phyloP scores from a whole-genome alignment of 1,140 invertebrate genomes.

The Tetragnatha versicolor region DNA sequence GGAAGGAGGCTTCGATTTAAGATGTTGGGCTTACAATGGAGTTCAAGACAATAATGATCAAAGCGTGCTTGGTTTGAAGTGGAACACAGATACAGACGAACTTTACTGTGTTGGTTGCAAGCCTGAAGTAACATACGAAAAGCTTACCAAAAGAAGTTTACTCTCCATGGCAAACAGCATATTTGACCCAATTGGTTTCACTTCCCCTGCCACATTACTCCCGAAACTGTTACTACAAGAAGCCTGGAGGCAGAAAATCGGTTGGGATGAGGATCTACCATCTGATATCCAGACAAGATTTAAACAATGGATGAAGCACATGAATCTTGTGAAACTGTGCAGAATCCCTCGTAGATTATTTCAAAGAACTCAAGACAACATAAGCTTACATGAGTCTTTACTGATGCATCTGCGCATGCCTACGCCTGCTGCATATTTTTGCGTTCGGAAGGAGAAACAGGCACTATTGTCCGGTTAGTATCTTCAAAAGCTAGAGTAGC shows the following conservation, averaged over 20 bases:
- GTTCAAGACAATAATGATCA: neutral
- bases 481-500: neutral
- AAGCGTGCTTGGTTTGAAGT: neutral
- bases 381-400: neutral
- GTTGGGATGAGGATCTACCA: conserved; percentile 2
- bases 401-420: neutral
- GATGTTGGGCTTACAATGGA: neutral
- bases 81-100: neutral
- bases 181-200: conserved; percentile 35
- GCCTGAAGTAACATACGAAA: neutral
- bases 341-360: neutral
- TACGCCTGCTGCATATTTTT: conserved; percentile 5
- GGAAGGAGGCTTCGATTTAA: conserved; percentile 4
- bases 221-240: conserved; percentile 13
- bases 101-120: neutral
- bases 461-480: neutral
- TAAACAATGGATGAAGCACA: neutral
- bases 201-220: conserved; percentile 7
- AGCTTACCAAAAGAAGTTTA: neutral
- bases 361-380: neutral
- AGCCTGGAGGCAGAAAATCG: neutral
- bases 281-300: neutral
- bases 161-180: neutral
- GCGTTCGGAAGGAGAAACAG: neutral
- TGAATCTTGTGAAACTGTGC: neutral